Percentiles rank a stretch among this genome's conserved stretches.
phyloP scores from a whole-genome alignment of 2,113 vertebrate species.

The Pelmatolapia mariae region DNA sequence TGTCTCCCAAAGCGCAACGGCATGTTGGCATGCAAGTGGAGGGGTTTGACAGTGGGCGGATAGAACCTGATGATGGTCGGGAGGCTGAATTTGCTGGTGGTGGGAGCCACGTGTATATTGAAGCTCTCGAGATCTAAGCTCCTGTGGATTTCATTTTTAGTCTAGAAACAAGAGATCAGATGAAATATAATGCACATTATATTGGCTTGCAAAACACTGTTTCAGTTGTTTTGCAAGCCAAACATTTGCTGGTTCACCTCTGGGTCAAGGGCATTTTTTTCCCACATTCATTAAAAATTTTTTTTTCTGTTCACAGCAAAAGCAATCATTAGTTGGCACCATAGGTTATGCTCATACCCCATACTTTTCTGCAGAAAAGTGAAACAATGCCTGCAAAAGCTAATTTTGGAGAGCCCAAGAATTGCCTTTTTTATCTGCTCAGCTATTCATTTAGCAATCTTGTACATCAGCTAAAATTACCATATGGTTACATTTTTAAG shows the following conservation, averaged over 20 bases:
- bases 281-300: neutral
- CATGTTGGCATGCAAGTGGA: constrained; percentile 56
- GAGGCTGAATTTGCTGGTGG: constrained; percentile 26
- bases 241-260: neutral
- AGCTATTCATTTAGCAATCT: neutral
- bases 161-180: neutral
- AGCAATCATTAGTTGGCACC: neutral
- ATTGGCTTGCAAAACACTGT: no score
- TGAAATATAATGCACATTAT: neutral
- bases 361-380: neutral
- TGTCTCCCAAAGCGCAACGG: constrained; percentile 69
- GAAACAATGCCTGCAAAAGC: neutral
- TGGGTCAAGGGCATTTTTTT: neutral
- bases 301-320: neutral
- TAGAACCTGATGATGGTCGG: constrained; percentile 56
- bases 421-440: neutral
- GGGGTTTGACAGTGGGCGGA: constrained; percentile 21
- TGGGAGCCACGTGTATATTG: constrained; percentile 23
- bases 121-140: constrained; percentile 62
- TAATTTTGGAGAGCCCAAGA: neutral
- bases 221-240: neutral
- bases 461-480: neutral
- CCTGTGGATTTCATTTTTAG: constrained; percentile 28
- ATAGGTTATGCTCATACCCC: neutral
- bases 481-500: neutral